Evolutionary conservation across 2,113 vertebrate genomes (phyloP).

Genomic region (Siniperca chuatsi): DNA sequence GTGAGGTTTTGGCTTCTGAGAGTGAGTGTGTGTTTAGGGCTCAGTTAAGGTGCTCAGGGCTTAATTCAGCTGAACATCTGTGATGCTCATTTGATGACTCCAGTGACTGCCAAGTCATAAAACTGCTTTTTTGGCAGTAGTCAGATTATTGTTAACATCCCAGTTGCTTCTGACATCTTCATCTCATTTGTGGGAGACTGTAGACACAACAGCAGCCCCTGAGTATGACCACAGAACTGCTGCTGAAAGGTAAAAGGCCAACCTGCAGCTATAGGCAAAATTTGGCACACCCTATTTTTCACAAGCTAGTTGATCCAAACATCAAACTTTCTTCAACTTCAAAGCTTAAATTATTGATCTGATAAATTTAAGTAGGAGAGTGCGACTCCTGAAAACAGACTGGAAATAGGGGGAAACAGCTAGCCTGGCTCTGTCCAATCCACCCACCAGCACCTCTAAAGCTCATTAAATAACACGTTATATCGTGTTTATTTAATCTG

Average conservation of each 20-base stretch:
- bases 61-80: slow-evolving; percentile 50
- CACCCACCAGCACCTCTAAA: too few relatives aligned
- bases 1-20: slow-evolving; percentile 19
- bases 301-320: too few relatives aligned
- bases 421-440: too few relatives aligned
- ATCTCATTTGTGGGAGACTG: slow-evolving; percentile 11
- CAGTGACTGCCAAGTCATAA: slow-evolving; percentile 34
- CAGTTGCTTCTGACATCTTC: slow-evolving; percentile 46
- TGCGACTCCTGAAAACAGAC: too few relatives aligned
- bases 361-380: too few relatives aligned
- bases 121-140: slow-evolving; percentile 42
- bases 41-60: slow-evolving; percentile 21
- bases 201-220: background rate
- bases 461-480: too few relatives aligned
- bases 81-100: slow-evolving; percentile 26
- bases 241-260: background rate
- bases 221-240: background rate
- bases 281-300: too few relatives aligned
- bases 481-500: too few relatives aligned
- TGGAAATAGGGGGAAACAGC: too few relatives aligned
- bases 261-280: background rate
- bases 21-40: background rate
- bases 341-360: too few relatives aligned
- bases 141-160: slow-evolving; percentile 36
- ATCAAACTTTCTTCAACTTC: too few relatives aligned